These are phyloP conservation scores for Gouania willdenowi DNA, from an alignment of 2,797 vertebrate species.

Conservation along the genomic window DNA sequence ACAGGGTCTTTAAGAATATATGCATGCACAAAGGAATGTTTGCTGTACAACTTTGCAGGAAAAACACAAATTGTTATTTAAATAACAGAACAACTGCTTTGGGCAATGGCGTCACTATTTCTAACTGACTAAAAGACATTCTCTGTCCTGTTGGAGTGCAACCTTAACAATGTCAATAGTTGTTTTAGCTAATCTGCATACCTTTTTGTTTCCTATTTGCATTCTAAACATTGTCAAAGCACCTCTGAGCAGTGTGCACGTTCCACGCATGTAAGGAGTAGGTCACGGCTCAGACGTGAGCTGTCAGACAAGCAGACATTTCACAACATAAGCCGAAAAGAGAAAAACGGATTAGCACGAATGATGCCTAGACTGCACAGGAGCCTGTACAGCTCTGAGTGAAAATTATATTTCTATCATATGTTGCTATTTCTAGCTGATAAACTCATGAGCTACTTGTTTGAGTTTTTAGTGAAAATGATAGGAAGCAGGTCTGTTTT, in stretches of 20 bases:
- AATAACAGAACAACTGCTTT: too few species aligned
- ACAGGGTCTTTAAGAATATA: too few species aligned
- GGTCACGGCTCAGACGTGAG: constrained; percentile 21
- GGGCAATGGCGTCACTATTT: background rate
- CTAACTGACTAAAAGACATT: background rate
- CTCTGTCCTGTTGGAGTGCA: background rate
- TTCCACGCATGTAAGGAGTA: background rate
- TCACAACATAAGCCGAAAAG: background rate
- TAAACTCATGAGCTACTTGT: constrained; percentile 20
- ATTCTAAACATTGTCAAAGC: constrained; percentile 29
- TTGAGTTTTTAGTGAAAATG: constrained; percentile 22
- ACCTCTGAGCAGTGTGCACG: constrained; percentile 2
- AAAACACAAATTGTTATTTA: background rate
- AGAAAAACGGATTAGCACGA: constrained; percentile 14
- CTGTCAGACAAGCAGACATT: constrained; percentile 5
- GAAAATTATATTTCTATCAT: constrained; percentile 28
- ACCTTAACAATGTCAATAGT: background rate
- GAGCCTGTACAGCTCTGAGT: constrained; percentile 17
- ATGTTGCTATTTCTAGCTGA: constrained; percentile 32
- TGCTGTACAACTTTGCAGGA: background rate
- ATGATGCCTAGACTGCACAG: constrained; percentile 1
- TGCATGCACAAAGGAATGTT: too few species aligned
- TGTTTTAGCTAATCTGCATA: background rate
- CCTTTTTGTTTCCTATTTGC: constrained; percentile 13
- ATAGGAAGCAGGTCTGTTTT: constrained; percentile 13